A percentile compares a stretch with the other conserved stretches of the same genome.
Evolutionary conservation across 2,888 invertebrate genomes (phyloP).

Genomic region (Phania funesta): DNA sequence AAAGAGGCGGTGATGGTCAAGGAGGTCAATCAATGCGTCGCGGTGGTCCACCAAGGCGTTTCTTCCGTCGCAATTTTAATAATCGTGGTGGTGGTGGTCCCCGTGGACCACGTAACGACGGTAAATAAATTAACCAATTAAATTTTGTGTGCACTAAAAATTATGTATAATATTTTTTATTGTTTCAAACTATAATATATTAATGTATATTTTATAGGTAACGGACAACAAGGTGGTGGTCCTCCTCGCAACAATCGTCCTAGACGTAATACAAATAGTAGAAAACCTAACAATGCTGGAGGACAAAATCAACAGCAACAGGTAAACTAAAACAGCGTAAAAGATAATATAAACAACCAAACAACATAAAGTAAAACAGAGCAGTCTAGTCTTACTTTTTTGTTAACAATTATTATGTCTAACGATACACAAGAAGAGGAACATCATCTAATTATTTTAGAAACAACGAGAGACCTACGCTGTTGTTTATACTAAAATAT

Average conservation of each 20-base stretch:
- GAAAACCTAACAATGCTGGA: slow-evolving; percentile 75
- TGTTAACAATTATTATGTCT: slow-evolving; percentile 13
- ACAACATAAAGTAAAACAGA: slow-evolving; percentile 50
- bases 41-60: slow-evolving; percentile 83
- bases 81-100: slow-evolving; percentile 75
- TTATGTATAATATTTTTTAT: neutral
- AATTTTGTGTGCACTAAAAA: neutral
- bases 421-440: slow-evolving; percentile 16
- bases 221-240: slow-evolving; percentile 76
- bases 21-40: slow-evolving; percentile 81
- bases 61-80: slow-evolving; percentile 87
- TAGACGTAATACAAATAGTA: slow-evolving; percentile 74
- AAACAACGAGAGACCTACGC: slow-evolving; percentile 31
- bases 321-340: slow-evolving; percentile 77
- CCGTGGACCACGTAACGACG: slow-evolving; percentile 72
- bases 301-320: slow-evolving; percentile 78
- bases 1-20: slow-evolving; percentile 76
- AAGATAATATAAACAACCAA: slow-evolving; percentile 36
- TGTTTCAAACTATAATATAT: neutral
- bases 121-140: slow-evolving; percentile 18
- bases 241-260: slow-evolving; percentile 81
- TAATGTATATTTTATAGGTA: slow-evolving; percentile 49
- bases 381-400: slow-evolving; percentile 47
- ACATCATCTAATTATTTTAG: slow-evolving; percentile 32
- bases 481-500: slow-evolving; percentile 41